A percentile compares a stretch with the other conserved stretches of the same genome.
Evolutionary conservation across 2,797 vertebrate genomes (phyloP).

Genomic region (Lepilemur septentrionalis): DNA sequence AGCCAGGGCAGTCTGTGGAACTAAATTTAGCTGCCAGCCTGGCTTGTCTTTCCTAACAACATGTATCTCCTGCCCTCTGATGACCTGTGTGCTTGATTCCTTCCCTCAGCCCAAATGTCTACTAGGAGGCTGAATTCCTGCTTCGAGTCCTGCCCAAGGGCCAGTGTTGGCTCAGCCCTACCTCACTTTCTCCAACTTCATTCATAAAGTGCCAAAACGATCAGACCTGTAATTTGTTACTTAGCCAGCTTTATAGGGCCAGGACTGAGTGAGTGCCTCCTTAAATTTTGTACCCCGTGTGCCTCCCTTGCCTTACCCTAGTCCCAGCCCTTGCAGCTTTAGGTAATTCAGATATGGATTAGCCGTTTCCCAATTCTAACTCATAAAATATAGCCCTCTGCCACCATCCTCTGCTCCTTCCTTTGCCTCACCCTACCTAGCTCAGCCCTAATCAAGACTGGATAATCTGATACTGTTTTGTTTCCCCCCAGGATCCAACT

Average conservation of each 20-base stretch:
- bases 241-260: conserved; percentile 37
- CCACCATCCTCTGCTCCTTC: not conserved
- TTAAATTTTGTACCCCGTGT: not conserved
- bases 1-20: conserved; percentile 4
- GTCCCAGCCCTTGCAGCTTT: not conserved
- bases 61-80: not conserved
- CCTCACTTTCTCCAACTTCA: conserved; percentile 45
- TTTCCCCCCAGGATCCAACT: not conserved
- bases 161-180: conserved; percentile 31
- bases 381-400: not conserved
- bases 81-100: conserved; percentile 42
- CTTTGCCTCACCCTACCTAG: not conserved
- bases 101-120: not conserved
- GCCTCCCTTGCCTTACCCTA: not conserved
- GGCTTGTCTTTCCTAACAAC: not conserved
- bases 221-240: not conserved
- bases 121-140: not conserved
- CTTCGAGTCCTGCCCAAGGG: not conserved
- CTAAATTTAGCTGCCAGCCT: conserved; percentile 10
- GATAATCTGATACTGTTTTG: conserved; percentile 27
- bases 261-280: not conserved
- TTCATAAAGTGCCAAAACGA: conserved; percentile 52
- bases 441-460: conserved; percentile 18
- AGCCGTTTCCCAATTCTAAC: not conserved
- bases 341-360: conserved; percentile 7